Base-by-base conservation (phyloP, 1,140 invertebrate species). In the Melanaphis sacchari region DNA sequence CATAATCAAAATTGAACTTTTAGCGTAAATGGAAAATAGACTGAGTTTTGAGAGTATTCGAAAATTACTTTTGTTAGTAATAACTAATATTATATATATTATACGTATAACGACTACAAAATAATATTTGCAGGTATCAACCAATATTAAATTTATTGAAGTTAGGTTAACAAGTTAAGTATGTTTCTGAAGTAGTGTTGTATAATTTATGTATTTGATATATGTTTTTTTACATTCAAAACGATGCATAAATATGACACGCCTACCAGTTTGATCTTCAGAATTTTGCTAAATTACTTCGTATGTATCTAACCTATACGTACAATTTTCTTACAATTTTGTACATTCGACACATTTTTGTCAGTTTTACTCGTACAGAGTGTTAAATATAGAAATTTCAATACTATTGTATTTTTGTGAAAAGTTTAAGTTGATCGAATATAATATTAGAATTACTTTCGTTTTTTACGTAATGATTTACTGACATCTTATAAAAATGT, bases 1-100 rank as follows among this genome's bases (percentile, higher is more conserved):
- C 84, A n/a, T n/a, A 85, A 85, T 85, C 84, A 15, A 43, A 43
- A 85, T 85, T n/a, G 26, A 43, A 85, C 40, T 85, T 85, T 85
- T 18, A 85, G 22, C 24, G 40, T 85, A 26, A 66, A 40, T 43
- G 84, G 24, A 40, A 41, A 43, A 85, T 85, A 31, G 41, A 85
- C 9, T 7, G 41, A 66, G 31, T 66, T 66, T 66, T 66, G 31
- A 66, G 31, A 31, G 3, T n/a, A 15, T 66, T 11, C 4, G 59
- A n/a, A 66, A 66, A 66, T 66, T 66, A 66, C 59, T 66, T 66
- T 66, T 66, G 59, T 66, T n/a, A 31, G 31, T 66, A 66, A 66
- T 66, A n/a, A n/a, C n/a, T n/a, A n/a, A n/a, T n/a, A n/a, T n/a
- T n/a, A n/a, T n/a, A n/a, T n/a, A n/a, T n/a, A 66, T 66, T 15